Evolutionary conservation across 1,140 invertebrate species (phyloP), one percentile per base, ranked within the genome.

Genomic region (Parasteatoda tepidariorum): DNA sequence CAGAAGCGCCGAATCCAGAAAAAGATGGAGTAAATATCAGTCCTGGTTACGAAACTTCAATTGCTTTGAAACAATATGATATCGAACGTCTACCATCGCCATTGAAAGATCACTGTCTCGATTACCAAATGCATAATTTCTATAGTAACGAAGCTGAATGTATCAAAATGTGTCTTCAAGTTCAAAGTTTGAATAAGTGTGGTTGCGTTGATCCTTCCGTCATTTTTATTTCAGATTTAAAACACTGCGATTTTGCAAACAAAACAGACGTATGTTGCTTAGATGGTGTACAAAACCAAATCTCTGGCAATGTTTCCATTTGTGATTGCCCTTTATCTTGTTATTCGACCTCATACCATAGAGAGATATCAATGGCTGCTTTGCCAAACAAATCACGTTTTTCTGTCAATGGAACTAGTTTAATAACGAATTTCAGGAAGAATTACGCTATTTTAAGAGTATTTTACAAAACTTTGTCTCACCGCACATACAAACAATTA

Each of bases 1-100:
- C 30, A 15, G 57, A 62, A n/a, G 24, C 15, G 38, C 73, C 73
- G 0, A 62, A 41, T 26, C 30, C 59, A 41, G 73, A 76, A 6
- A 34, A 38, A 26, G 33, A 76, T n/a, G 73, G 73, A 2, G 28
- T 76, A 11, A 41, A 76, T 31, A 28, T 76, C 15, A 3, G 6
- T 5, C 73, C 73, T 13, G 73, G 73, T 5, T n/a, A 26, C 6
- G 59, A 76, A 38, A 76, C 57, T 13, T 28, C 26, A 3, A 24
- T 76, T 62, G 48, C 73, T 38, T 22, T 76, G 2, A 24, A 38
- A 15, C 33, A 76, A 33, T n/a, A 22, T 3, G 6, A n/a, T 3
- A 73, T 33, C 4, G 18, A 33, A 4, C n/a, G 70, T 6, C 28
- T 73, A 2, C 70, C 70, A 31, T 9, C 30, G 3, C 70, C 70